Percentiles rank a stretch among this genome's conserved stretches.
phyloP scores from a whole-genome alignment of 1,140 invertebrate genomes.

The Cherax quadricarinatus region DNA sequence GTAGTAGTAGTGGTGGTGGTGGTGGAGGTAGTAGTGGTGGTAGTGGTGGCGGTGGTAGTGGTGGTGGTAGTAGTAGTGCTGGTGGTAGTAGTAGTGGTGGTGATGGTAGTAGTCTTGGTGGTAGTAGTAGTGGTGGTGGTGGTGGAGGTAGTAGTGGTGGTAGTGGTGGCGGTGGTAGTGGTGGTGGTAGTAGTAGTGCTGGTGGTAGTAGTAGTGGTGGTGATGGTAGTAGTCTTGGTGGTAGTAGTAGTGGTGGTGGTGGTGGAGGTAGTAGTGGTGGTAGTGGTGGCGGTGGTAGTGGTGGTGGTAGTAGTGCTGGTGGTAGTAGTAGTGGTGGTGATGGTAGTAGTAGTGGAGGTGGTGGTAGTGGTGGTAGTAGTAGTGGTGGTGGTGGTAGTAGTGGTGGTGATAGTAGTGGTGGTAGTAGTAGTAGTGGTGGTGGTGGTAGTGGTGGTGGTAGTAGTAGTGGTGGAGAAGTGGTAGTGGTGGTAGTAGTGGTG shows the following conservation, averaged over 20 bases:
- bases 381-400: conserved; percentile 2
- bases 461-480: too few species aligned
- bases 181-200: neutral
- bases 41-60: neutral
- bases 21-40: neutral
- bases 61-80: neutral
- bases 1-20: too few species aligned
- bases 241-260: neutral
- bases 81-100: too few species aligned
- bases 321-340: too few species aligned
- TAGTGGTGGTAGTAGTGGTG: neutral
- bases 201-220: too few species aligned
- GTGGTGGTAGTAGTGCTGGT: neutral
- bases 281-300: neutral
- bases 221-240: too few species aligned
- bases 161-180: neutral
- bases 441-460: conserved; percentile 2
- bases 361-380: neutral
- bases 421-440: neutral
- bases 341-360: too few species aligned
- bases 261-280: conserved; percentile 1
- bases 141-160: neutral
- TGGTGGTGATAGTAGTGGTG: neutral
- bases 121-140: neutral
- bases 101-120: too few species aligned